Evolutionary conservation across 2,888 invertebrate species (phyloP).

Genomic region (Vesta saturnalis): DNA sequence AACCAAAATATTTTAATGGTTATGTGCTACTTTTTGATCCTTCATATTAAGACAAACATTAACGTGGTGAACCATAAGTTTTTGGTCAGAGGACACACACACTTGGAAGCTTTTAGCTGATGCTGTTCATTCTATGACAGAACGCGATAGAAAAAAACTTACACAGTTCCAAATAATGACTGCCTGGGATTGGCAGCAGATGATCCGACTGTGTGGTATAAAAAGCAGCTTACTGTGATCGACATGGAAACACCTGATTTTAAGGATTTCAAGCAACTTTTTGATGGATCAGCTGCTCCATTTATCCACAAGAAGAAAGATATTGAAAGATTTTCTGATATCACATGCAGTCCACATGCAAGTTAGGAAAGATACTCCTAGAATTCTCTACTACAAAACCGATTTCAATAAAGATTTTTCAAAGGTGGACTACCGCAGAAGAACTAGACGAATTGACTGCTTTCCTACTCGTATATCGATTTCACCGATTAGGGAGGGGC

Average conservation of each 20-base stretch:
- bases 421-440: not conserved
- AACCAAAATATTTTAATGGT: slow-evolving; percentile 20
- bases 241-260: slow-evolving; percentile 25
- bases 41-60: slow-evolving; percentile 15
- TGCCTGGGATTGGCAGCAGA: slow-evolving; percentile 40
- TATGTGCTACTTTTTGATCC: slow-evolving; percentile 27
- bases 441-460: not conserved
- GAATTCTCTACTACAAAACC: slow-evolving; percentile 19
- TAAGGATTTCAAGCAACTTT: slow-evolving; percentile 24
- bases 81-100: slow-evolving; percentile 31
- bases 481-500: no score
- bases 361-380: slow-evolving; percentile 12
- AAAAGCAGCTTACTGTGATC: slow-evolving; percentile 17
- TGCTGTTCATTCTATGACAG: slow-evolving; percentile 27
- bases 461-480: not conserved
- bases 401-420: slow-evolving; percentile 13
- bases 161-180: slow-evolving; percentile 35
- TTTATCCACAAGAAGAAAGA: slow-evolving; percentile 16
- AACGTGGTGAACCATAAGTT: slow-evolving; percentile 31
- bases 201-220: slow-evolving; percentile 29
- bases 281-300: slow-evolving; percentile 16
- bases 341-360: slow-evolving; percentile 22
- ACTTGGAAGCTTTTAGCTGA: slow-evolving; percentile 29
- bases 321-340: slow-evolving; percentile 16
- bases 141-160: slow-evolving; percentile 37